Evolutionary conservation across 1,140 invertebrate species (phyloP).

Genomic region (Pollicipes pollicipes): DNA sequence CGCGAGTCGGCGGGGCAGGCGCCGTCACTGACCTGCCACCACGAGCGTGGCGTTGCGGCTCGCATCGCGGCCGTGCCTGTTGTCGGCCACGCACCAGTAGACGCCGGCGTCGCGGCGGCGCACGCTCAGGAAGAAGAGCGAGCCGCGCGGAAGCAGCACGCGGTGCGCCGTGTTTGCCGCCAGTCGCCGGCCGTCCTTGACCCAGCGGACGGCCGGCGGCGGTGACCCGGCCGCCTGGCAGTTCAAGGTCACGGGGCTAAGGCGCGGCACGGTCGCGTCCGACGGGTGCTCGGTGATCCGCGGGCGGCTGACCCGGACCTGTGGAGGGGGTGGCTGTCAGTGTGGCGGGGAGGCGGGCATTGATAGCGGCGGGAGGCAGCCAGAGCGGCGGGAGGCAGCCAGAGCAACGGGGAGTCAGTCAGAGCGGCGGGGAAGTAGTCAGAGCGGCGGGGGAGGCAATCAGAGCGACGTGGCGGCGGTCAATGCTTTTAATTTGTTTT

Average conservation of each 20-base stretch:
- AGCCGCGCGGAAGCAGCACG: constrained; percentile 71
- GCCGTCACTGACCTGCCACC: constrained; percentile 60
- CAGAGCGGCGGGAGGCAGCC: too few species aligned
- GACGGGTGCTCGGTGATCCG: constrained; percentile 84
- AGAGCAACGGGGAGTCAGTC: too few species aligned
- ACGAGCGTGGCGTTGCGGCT: constrained; percentile 83
- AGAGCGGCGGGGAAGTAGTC: too few species aligned
- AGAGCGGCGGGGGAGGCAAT: too few species aligned
- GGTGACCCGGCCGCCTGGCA: constrained; percentile 63
- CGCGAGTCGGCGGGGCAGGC: too few species aligned
- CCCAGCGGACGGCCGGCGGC: constrained; percentile 50
- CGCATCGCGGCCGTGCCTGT: constrained; percentile 58
- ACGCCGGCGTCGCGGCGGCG: constrained; percentile 74
- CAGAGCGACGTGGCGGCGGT: too few species aligned
- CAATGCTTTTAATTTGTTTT: too few species aligned
- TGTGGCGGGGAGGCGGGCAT: too few species aligned
- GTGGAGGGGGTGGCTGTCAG: background rate
- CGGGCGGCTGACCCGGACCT: constrained; percentile 44
- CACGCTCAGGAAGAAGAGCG: constrained; percentile 75
- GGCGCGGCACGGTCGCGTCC: constrained; percentile 77
- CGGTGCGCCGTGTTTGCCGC: constrained; percentile 35
- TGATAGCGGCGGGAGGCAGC: too few species aligned
- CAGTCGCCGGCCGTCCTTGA: constrained; percentile 44
- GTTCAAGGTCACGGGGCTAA: constrained; percentile 73
- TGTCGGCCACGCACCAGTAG: constrained; percentile 87